phyloP scores from a whole-genome alignment of 2,888 invertebrate species.

The Polydrusus cervinus region DNA sequence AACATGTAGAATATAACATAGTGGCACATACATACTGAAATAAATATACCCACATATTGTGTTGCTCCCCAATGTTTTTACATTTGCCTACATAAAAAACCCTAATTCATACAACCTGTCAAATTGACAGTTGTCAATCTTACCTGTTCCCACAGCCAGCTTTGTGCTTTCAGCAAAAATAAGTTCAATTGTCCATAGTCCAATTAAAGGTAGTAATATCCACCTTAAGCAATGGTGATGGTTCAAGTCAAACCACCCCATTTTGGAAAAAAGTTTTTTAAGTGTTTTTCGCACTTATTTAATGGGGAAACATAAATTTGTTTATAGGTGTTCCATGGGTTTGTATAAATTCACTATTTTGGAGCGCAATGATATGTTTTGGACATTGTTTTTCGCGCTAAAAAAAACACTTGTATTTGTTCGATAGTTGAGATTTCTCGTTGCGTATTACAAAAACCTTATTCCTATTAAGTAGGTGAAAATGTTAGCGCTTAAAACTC shows the following conservation, averaged over 20 bases:
- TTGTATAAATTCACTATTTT: not conserved
- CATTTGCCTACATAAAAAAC: too few relatives aligned
- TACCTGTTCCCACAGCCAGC: constrained; percentile 44
- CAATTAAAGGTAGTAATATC: constrained; percentile 39
- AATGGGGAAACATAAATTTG: not conserved
- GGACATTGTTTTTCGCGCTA: constrained; percentile 3
- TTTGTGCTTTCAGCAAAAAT: constrained; percentile 49
- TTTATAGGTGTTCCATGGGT: constrained; percentile 13
- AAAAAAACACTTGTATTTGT: not conserved
- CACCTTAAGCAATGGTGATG: constrained; percentile 32
- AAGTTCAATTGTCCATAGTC: constrained; percentile 37
- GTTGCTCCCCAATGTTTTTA: too few relatives aligned
- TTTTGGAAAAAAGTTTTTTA: constrained; percentile 20
- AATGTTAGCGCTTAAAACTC: not conserved
- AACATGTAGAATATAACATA: too few relatives aligned
- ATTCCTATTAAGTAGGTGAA: not conserved
- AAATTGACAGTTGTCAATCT: constrained; percentile 1
- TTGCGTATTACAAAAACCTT: too few relatives aligned
- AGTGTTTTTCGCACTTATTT: constrained; percentile 1
- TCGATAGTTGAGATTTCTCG: too few relatives aligned
- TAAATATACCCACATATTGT: too few relatives aligned
- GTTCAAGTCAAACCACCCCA: constrained; percentile 41
- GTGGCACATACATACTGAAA: too few relatives aligned
- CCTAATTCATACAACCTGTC: not conserved
- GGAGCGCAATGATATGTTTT: not conserved